Conservation (phyloP, 1,140 invertebrate genomes). For the Xylocopa sonorina region DNA sequence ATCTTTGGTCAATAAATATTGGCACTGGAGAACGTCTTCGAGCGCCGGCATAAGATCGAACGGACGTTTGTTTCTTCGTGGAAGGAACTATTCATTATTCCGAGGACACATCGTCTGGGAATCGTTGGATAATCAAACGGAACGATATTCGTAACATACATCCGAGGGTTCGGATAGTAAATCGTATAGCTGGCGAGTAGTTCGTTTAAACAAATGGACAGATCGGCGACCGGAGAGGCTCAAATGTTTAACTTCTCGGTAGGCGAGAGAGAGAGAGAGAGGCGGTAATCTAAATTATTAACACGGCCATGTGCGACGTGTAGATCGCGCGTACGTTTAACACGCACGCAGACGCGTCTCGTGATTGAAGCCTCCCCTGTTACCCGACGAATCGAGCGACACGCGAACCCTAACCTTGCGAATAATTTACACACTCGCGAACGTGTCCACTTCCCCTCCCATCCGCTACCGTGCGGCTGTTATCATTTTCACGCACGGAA, state of each 20-base stretch:
- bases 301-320: background rate
- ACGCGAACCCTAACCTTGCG: slow-evolving; percentile 23
- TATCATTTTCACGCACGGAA: background rate
- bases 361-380: slow-evolving; percentile 6
- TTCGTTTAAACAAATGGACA: background rate
- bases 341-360: background rate
- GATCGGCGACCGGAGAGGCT: background rate
- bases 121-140: background rate
- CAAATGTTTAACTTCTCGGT: slow-evolving; percentile 13
- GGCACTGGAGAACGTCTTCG: background rate
- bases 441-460: background rate
- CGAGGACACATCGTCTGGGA: background rate
- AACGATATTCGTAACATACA: background rate
- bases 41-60: background rate
- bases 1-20: background rate
- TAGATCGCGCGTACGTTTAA: background rate
- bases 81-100: background rate
- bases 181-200: too few relatives aligned
- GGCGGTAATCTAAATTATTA: slow-evolving; percentile 26
- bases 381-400: background rate
- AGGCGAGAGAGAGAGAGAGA: background rate
- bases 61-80: background rate
- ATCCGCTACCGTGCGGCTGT: too few relatives aligned
- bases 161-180: background rate
- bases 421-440: background rate